Percentiles rank a stretch among this genome's conserved stretches.
phyloP scores from a whole-genome alignment of 2,888 invertebrate species.

The Leptopilina drosophilae region DNA sequence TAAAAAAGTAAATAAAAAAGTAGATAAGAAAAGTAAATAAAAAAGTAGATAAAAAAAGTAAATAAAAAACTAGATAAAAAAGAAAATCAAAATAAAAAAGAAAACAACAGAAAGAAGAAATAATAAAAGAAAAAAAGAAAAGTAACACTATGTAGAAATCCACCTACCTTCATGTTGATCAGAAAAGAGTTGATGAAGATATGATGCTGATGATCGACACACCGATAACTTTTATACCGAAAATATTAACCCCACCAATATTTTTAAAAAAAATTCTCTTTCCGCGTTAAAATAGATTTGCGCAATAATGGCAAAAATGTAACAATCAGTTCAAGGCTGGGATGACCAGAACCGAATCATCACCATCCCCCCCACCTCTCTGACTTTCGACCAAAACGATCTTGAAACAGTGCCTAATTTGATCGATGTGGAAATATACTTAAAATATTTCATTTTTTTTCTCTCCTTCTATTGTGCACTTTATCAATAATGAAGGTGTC shows the following conservation, averaged over 20 bases:
- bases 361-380: conserved; percentile 47
- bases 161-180: conserved; percentile 27
- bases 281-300: conserved; percentile 45
- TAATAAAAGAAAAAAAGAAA: neutral
- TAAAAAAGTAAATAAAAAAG: neutral
- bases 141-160: neutral
- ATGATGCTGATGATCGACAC: conserved; percentile 7
- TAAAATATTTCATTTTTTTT: neutral
- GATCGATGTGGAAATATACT: conserved; percentile 6
- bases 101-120: neutral
- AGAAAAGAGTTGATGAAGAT: conserved; percentile 30
- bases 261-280: conserved; percentile 39
- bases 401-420: conserved; percentile 9
- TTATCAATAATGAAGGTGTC: neutral
- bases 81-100: neutral
- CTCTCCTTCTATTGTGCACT: neutral
- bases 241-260: conserved; percentile 33
- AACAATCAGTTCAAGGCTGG: conserved; percentile 54
- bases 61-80: neutral
- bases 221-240: conserved; percentile 29
- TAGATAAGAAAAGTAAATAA: neutral
- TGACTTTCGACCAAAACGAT: conserved; percentile 56
- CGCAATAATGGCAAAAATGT: conserved; percentile 45
- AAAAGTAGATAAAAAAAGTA: neutral
- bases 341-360: conserved; percentile 53